Evolutionary conservation across 2,113 vertebrate genomes (phyloP), one percentile per base, ranked within the genome.

Genomic region (Cinclus mexicanus): DNA sequence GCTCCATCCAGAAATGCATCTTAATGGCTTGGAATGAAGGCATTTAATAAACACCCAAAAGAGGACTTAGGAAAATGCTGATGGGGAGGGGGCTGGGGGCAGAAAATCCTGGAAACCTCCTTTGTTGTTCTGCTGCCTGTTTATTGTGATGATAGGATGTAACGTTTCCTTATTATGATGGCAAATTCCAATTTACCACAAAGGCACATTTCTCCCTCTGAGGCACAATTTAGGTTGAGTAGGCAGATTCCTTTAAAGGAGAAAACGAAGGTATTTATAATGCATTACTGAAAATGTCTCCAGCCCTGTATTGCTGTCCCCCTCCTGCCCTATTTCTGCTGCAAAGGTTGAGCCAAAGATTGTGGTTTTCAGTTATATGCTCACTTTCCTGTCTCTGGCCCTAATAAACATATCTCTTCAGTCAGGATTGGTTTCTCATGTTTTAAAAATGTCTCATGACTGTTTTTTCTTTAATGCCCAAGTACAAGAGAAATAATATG

Each of bases 221-320:
- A 97, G 93, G 71, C 83, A 90, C 49, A 21, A 52, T 95, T 93
- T 91, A 82, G 74, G 41, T 96, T 87, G 92, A 96, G 88, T 79
- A 78, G 92, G 88, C 83, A 95, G 94, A 92, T 96, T 92, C 72
- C 77, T 92, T 94, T 93, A 94, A 95, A 94, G 67, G 71, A 71
- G 83, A 90, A 92, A 89, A 90, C 0, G 10, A 83, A 94, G 64
- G 52, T 88, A 71, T 93, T 96, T 94, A 44, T 94, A 87, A 39
- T 76, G 60, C 46, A 47, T 68, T 91, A 23, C 61, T 87, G 82
- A 75, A 96, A 93, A 80, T 2, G 4, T 68, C 95, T 92, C 60
- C 80, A 90, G 37, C 22, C 33, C 39, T 35, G 22, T 93, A 57
- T 44, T 59, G 42, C 37, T 39, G 12, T 89, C 50, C 25, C 22